Evolutionary conservation across 1,140 invertebrate species (phyloP), one percentile per base, ranked within the genome.

Genomic region (Listronotus bonariensis): DNA sequence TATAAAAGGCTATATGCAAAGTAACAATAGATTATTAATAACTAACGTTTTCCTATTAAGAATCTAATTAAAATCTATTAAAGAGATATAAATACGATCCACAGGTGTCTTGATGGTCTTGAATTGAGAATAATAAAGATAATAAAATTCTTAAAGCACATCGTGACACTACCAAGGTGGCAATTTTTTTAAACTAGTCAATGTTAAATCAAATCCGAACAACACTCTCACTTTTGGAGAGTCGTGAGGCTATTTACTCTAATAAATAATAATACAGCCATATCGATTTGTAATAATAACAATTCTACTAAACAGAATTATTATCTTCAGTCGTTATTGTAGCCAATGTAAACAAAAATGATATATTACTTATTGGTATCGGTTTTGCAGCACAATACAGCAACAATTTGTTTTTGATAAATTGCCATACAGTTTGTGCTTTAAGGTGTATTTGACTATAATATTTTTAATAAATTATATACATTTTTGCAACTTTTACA

Each of bases 151-250:
- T 57, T 57, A 49, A 56, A 64, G 55, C 61, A 62, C 68, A 57
- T 69, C 68, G 68, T 69, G 68, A 69, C 64, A 65, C 42, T 60
- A 64, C 55, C 68, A 69, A 69, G 68, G 68, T 69, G 60, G 63
- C 45, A 46, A 45, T 63, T 66, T 66, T 64, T 69, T 69, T 46
- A 63, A 67, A 59, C 52, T 20, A 64, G 46, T 58, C 51, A 61
- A 65, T 63, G 65, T 60, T 62, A 59, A 34, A 64, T 58, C 54
- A 40, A 15, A 42, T 51, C 20, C 14, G 26, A 20, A 20, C 20
- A 26, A 40, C 40, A 63, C 68, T 69, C 58, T 69, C 60, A 69
- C 68, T 69, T 69, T 69, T 69, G 60, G 68, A 62, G 52, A 67
- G 53, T 69, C 64, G 68, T 69, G 68, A 66, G 40, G 32, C 20